Percentiles rank a stretch among this genome's conserved stretches.
Evolutionary conservation across 2,113 vertebrate species (phyloP).

Genomic region (Myotis brandtii): DNA sequence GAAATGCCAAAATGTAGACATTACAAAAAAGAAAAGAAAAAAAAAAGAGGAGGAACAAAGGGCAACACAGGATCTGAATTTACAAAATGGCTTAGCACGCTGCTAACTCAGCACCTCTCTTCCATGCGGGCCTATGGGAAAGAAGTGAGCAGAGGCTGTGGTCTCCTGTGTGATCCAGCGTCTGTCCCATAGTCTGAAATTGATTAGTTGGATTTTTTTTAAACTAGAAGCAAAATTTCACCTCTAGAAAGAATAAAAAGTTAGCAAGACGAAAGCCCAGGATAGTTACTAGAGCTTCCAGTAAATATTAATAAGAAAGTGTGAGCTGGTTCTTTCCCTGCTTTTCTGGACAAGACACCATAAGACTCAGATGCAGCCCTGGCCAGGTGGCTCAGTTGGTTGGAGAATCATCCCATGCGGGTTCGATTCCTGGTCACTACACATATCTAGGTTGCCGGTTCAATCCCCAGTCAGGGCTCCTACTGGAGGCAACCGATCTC

Average conservation of each 20-base stretch:
- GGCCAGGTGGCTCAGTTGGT: neutral
- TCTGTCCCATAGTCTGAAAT: neutral
- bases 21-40: neutral
- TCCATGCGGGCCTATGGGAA: neutral
- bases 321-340: slow-evolving; percentile 42
- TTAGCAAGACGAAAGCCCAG: neutral
- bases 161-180: neutral
- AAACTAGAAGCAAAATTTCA: neutral
- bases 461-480: neutral
- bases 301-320: neutral
- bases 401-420: neutral
- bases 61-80: neutral
- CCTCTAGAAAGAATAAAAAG: neutral
- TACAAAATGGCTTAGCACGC: neutral
- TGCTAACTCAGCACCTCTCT: neutral
- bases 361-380: neutral
- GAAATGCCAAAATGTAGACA: slow-evolving; percentile 43
- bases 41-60: slow-evolving; percentile 21
- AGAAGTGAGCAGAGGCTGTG: neutral
- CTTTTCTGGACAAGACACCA: slow-evolving; percentile 8
- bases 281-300: neutral
- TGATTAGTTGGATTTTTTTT: neutral
- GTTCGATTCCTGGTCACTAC: neutral
- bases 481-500: neutral
- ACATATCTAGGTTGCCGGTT: neutral